These are phyloP conservation scores for Drosophila sordidula DNA, from an alignment of 2,888 invertebrate genomes.

Conservation along the genomic window DNA sequence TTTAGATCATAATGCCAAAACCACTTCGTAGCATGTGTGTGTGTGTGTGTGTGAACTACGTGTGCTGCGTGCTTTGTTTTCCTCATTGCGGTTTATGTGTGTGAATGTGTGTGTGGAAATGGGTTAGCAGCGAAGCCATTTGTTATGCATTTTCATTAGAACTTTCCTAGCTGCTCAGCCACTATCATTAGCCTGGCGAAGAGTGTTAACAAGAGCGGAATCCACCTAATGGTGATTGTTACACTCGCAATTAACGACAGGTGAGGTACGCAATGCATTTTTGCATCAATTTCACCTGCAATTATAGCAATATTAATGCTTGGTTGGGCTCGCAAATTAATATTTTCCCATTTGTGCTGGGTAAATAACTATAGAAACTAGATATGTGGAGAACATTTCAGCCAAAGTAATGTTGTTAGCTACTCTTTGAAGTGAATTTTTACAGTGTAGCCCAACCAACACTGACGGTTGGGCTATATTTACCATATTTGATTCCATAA, in stretches of 20 bases:
- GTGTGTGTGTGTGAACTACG: slow-evolving; percentile 40
- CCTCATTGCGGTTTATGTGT: slow-evolving; percentile 33
- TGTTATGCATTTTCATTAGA: slow-evolving; percentile 77
- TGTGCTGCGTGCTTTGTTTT: slow-evolving; percentile 47
- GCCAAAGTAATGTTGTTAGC: too few species aligned
- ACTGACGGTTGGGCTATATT: too few species aligned
- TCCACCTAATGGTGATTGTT: slow-evolving; percentile 35
- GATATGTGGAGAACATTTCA: too few species aligned
- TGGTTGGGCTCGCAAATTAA: background rate
- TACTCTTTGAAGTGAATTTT: too few species aligned
- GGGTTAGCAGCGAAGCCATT: slow-evolving; percentile 54
- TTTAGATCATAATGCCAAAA: slow-evolving; percentile 73
- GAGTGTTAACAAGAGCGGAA: slow-evolving; percentile 20
- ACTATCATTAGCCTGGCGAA: slow-evolving; percentile 59
- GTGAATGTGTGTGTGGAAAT: slow-evolving; percentile 32
- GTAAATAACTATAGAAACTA: background rate
- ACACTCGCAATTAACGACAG: slow-evolving; percentile 2
- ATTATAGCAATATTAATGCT: background rate
- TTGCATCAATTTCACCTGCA: background rate
- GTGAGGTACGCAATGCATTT: background rate
- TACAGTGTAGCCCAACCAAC: too few species aligned
- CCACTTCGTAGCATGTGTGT: slow-evolving; percentile 21
- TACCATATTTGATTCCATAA: too few species aligned
- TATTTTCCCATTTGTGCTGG: background rate
- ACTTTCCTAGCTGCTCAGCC: slow-evolving; percentile 48